phyloP scores from a whole-genome alignment of 2,113 vertebrate species.

The Strigops habroptila region DNA sequence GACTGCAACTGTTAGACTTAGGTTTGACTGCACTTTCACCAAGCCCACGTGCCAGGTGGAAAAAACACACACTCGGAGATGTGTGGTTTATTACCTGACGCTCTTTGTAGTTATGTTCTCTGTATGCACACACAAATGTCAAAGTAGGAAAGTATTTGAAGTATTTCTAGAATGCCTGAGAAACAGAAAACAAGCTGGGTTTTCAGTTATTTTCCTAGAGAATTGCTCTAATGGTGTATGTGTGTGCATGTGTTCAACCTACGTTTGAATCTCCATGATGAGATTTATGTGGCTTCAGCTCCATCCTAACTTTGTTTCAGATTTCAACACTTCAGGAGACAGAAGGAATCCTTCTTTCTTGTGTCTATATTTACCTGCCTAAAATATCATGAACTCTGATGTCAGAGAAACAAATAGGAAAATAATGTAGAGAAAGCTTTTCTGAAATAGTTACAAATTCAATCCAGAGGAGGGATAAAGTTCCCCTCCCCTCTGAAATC shows the following conservation, averaged over 20 bases:
- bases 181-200: background rate
- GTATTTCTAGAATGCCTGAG: background rate
- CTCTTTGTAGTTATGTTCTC: background rate
- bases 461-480: background rate
- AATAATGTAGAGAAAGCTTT: background rate
- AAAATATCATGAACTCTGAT: constrained; percentile 4
- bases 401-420: constrained; percentile 32
- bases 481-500: constrained; percentile 6
- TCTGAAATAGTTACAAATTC: constrained; percentile 13
- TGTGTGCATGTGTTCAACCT: background rate
- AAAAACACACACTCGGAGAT: background rate
- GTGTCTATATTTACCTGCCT: background rate
- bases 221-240: background rate
- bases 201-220: background rate
- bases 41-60: background rate
- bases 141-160: background rate
- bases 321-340: constrained; percentile 14
- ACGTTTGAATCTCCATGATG: background rate
- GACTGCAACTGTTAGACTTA: background rate
- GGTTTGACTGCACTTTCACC: background rate
- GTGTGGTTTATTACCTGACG: background rate
- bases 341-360: background rate
- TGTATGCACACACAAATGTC: background rate
- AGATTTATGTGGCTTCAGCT: background rate
- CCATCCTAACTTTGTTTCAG: background rate